Percentiles rank a stretch among this genome's conserved stretches.
Conservation (phyloP, 2,888 invertebrate genomes). For the Dasysyrphus albostriatus region DNA sequence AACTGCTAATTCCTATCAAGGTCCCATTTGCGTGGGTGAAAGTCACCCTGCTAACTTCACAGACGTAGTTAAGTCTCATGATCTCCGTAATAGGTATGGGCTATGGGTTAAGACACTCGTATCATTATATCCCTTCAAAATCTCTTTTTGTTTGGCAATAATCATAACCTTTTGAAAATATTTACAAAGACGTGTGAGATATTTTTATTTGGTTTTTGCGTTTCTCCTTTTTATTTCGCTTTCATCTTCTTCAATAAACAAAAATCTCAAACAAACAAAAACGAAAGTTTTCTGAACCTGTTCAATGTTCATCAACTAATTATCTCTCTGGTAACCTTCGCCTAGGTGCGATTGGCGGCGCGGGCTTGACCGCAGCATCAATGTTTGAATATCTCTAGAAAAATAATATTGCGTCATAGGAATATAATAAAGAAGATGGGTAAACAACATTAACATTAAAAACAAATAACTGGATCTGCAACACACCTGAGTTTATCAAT, state of each 20-base stretch:
- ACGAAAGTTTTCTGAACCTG: conserved; percentile 55
- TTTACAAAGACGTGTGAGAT: conserved; percentile 2
- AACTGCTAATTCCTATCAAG: too few relatives aligned
- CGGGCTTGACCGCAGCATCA: too few relatives aligned
- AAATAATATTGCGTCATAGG: conserved; percentile 61
- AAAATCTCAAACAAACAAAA: conserved; percentile 57
- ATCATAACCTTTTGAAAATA: conserved; percentile 7
- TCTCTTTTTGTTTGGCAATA: neutral
- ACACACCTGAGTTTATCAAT: conserved; percentile 31
- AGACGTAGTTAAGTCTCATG: too few relatives aligned
- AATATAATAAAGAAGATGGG: conserved; percentile 48
- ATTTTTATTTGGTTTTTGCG: conserved; percentile 15
- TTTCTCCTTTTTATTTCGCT: conserved; percentile 60
- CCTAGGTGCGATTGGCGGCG: neutral
- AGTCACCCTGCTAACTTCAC: too few relatives aligned
- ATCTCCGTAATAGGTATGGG: neutral
- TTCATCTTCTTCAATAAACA: conserved; percentile 56
- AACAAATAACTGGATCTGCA: conserved; percentile 51
- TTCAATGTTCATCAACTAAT: neutral
- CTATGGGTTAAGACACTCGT: too few relatives aligned
- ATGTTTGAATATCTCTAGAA: conserved; percentile 43
- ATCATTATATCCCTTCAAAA: neutral
- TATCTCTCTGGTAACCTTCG: neutral
- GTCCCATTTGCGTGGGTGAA: too few relatives aligned
- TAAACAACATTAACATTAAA: conserved; percentile 52